phyloP scores from a whole-genome alignment of 2,888 invertebrate genomes.

The Mythimna lalbum region DNA sequence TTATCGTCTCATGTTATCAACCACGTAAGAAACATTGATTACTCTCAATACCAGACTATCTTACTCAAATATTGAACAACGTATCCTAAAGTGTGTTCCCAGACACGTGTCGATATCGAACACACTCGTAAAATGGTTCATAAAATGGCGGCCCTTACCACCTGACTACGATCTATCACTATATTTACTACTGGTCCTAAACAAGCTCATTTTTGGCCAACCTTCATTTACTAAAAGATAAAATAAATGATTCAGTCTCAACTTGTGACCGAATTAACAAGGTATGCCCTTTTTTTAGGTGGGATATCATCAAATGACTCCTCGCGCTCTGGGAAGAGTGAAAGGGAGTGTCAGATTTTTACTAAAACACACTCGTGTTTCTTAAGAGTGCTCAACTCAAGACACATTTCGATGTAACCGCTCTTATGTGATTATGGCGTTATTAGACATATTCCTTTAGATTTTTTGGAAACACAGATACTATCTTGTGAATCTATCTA shows the following conservation, averaged over 20 bases:
- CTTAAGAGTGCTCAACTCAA: too few species aligned
- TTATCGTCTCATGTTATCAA: background rate
- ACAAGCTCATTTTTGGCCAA: conserved; percentile 31
- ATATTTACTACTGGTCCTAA: conserved; percentile 43
- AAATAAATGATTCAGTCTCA: conserved; percentile 37
- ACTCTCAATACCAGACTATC: background rate
- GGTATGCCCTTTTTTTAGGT: background rate
- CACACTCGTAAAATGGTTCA: conserved; percentile 26
- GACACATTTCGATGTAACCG: too few species aligned
- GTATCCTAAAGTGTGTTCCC: conserved; percentile 11
- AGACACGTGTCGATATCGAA: conserved; percentile 30
- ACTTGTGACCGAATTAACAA: conserved; percentile 11
- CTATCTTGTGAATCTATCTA: too few species aligned
- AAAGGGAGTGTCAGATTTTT: too few species aligned
- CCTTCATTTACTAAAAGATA: conserved; percentile 14
- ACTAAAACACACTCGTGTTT: too few species aligned
- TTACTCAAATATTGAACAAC: conserved; percentile 13
- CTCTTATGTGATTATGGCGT: too few species aligned
- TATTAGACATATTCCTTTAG: too few species aligned
- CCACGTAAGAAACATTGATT: background rate
- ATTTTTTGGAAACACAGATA: too few species aligned
- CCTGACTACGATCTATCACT: conserved; percentile 13
- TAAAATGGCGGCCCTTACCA: conserved; percentile 16
- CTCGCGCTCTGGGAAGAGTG: too few species aligned
- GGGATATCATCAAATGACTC: too few species aligned